A percentile compares a stretch with the other conserved stretches of the same genome.
These are phyloP conservation scores for Neogale vison DNA, from an alignment of 2,113 vertebrate genomes.

Conservation along the genomic window DNA sequence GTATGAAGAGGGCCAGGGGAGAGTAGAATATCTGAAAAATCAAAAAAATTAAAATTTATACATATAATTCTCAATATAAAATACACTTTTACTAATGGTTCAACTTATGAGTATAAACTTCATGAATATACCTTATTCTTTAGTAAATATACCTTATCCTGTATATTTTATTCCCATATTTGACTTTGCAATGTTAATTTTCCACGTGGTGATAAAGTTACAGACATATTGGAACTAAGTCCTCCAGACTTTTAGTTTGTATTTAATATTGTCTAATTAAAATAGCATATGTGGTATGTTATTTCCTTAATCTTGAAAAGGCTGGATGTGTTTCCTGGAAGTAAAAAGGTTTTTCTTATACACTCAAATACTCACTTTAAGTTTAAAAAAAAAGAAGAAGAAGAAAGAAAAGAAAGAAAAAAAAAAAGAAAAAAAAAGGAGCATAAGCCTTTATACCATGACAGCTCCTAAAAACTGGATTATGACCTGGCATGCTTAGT, in stretches of 20 bases:
- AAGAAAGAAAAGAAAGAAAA: not conserved
- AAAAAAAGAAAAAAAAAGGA: not conserved
- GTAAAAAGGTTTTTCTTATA: not conserved
- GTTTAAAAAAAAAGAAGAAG: not conserved
- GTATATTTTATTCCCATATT: conserved; percentile 1
- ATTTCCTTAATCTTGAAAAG: conserved; percentile 48
- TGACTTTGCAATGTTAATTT: conserved; percentile 55
- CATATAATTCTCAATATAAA: not conserved
- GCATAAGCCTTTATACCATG: not conserved
- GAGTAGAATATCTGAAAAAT: conserved; percentile 91
- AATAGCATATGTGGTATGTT: not conserved
- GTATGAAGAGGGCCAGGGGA: conserved; percentile 93
- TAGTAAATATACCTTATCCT: not conserved
- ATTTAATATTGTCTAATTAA: conserved; percentile 49
- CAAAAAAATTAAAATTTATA: not conserved
- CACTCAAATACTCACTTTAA: not conserved
- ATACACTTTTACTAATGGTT: not conserved
- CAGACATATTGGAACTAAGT: conserved; percentile 22
- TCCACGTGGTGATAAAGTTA: not conserved
- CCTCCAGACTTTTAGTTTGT: not conserved
- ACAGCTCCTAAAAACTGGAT: not conserved
- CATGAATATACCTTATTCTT: not conserved
- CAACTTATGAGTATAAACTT: not conserved
- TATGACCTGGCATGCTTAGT: not conserved
- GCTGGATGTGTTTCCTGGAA: not conserved